These are phyloP conservation scores for Micoletzkya japonica DNA, from an alignment of 2,888 invertebrate genomes.

Conservation along the genomic window DNA sequence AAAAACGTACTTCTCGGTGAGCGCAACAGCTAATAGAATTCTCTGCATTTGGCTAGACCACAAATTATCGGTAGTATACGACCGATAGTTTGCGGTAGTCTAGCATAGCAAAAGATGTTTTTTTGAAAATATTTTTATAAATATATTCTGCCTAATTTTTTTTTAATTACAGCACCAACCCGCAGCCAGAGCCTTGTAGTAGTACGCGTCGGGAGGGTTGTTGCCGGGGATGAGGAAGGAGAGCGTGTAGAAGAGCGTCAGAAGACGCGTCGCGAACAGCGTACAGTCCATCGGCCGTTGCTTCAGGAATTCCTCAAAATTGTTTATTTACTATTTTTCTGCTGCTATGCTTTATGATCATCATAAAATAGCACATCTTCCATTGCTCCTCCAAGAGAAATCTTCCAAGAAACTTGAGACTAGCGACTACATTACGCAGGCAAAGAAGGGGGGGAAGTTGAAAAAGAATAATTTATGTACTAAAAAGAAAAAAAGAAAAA, in stretches of 20 bases:
- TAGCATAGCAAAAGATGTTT: too few species aligned
- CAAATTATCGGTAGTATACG: too few species aligned
- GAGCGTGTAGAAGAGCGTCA: conserved; percentile 81
- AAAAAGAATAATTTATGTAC: too few species aligned
- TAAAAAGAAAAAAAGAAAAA: too few species aligned
- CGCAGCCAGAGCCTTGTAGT: conserved; percentile 84
- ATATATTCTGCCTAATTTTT: not conserved
- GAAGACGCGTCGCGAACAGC: conserved; percentile 82
- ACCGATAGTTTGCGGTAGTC: too few species aligned
- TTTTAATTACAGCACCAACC: conserved; percentile 39
- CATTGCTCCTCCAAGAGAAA: not conserved
- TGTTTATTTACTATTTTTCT: not conserved
- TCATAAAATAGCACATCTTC: not conserved
- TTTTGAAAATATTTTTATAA: too few species aligned
- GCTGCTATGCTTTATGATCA: not conserved
- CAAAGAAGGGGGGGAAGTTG: too few species aligned
- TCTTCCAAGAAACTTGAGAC: too few species aligned
- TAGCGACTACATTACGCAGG: too few species aligned
- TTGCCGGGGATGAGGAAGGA: conserved; percentile 81
- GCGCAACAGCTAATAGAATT: too few species aligned
- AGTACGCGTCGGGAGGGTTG: conserved; percentile 71
- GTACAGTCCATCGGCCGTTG: conserved; percentile 85
- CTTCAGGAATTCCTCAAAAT: conserved; percentile 69
- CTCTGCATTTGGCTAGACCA: too few species aligned
- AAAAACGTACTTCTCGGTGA: too few species aligned